Percentiles rank a stretch among this genome's conserved stretches.
Conservation (phyloP, 2,888 invertebrate species). For the Meloe dianella region DNA sequence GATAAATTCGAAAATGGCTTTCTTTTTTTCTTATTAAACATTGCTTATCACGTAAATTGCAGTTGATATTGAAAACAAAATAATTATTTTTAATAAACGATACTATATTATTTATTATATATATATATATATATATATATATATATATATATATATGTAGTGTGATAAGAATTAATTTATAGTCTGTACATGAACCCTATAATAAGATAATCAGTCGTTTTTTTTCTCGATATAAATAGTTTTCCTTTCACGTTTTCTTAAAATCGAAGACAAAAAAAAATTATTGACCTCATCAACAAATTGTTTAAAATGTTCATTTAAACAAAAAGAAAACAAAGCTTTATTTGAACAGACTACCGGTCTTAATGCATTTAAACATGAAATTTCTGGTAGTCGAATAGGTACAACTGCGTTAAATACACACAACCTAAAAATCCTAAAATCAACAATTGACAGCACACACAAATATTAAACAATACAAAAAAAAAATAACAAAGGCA, state of each 20-base stretch:
- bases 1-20: neutral
- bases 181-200: constrained; percentile 1
- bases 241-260: neutral
- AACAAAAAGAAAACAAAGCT: neutral
- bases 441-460: neutral
- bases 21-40: neutral
- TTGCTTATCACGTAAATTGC: neutral
- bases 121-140: no score
- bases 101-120: neutral
- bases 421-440: neutral
- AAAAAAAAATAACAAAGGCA: neutral
- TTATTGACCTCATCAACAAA: neutral
- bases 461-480: neutral
- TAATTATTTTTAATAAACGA: neutral
- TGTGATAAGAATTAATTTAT: constrained; percentile 6
- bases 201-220: neutral
- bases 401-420: neutral
- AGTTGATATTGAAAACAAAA: neutral
- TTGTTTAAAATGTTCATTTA: neutral
- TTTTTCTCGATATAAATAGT: neutral
- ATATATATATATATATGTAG: neutral
- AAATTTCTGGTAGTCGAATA: neutral
- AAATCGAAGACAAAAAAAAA: neutral
- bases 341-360: constrained; percentile 3
- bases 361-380: constrained; percentile 1